A percentile compares a stretch with the other conserved stretches of the same genome.
These are phyloP conservation scores for Phainopepla nitens DNA, from an alignment of 2,113 vertebrate genomes.

Conservation along the genomic window DNA sequence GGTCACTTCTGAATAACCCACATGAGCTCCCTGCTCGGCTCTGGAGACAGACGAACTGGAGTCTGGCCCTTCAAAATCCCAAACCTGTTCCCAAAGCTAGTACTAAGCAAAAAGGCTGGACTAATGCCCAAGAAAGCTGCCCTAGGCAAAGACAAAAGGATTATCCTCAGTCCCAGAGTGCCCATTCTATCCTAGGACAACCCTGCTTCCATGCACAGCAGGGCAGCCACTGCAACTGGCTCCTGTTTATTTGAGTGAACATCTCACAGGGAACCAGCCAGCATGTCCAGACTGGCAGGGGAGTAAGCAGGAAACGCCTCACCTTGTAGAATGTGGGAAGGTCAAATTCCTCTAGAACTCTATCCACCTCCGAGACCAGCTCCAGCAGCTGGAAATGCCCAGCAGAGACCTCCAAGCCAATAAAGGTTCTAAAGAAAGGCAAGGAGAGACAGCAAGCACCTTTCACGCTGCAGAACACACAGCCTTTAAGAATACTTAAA, in stretches of 20 bases:
- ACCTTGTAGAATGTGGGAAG: slow-evolving; percentile 91
- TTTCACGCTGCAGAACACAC: neutral
- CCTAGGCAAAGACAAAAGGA: neutral
- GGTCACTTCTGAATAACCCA: neutral
- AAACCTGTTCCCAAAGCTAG: neutral
- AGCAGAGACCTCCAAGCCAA: slow-evolving; percentile 84
- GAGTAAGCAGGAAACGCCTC: neutral
- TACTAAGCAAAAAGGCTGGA: neutral
- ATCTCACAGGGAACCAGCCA: accelerated
- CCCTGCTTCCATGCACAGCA: neutral
- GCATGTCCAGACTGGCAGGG: neutral
- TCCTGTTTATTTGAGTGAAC: neutral
- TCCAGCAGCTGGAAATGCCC: slow-evolving; percentile 83
- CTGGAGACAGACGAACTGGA: neutral
- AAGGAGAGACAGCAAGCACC: neutral
- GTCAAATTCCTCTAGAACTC: slow-evolving; percentile 84
- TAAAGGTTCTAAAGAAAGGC: slow-evolving; percentile 81
- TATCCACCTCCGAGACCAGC: slow-evolving; percentile 80
- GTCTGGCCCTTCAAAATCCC: neutral
- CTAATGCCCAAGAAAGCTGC: neutral
- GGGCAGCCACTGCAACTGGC: neutral
- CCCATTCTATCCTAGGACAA: neutral
- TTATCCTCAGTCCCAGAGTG: neutral
- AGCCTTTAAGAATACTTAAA: neutral
- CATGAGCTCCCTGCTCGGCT: neutral